These are phyloP conservation scores for Drosophila nigromelanica DNA, from an alignment of 1,140 invertebrate species.

Conservation along the genomic window DNA sequence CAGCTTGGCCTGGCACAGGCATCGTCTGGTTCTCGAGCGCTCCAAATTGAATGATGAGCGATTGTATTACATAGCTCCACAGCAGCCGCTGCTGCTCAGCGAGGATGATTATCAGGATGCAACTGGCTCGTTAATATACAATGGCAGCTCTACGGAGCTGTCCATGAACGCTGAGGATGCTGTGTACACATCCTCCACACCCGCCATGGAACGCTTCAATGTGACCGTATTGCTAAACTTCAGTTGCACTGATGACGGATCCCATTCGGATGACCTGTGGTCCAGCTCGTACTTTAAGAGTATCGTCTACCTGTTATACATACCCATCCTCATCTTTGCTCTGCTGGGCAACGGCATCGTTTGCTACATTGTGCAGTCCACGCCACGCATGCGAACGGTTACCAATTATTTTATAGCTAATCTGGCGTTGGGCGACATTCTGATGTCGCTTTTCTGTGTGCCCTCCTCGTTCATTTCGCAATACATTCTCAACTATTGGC, in stretches of 20 bases:
- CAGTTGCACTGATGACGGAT: slow-evolving; percentile 49
- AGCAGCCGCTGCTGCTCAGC: slow-evolving; percentile 54
- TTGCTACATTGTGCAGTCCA: slow-evolving; percentile 91
- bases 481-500: slow-evolving; percentile 91
- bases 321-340: slow-evolving; percentile 89
- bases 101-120: slow-evolving; percentile 61
- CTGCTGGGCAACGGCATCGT: slow-evolving; percentile 92
- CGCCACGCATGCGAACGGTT: slow-evolving; percentile 92
- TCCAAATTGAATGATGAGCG: slow-evolving; percentile 44
- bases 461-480: slow-evolving; percentile 92
- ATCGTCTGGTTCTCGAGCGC: slow-evolving; percentile 16
- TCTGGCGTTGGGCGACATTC: slow-evolving; percentile 92
- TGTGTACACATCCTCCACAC: slow-evolving; percentile 1
- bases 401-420: slow-evolving; percentile 95
- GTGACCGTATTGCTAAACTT: slow-evolving; percentile 66
- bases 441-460: slow-evolving; percentile 94
- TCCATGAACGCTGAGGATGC: slow-evolving; percentile 6
- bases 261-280: slow-evolving; percentile 63
- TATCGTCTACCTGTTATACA: slow-evolving; percentile 90
- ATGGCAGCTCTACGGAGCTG: slow-evolving; percentile 36
- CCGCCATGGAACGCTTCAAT: slow-evolving; percentile 45
- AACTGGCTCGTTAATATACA: slow-evolving; percentile 42
- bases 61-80: slow-evolving; percentile 63
- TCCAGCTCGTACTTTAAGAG: slow-evolving; percentile 86
- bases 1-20: slow-evolving; percentile 45